A percentile compares a stretch with the other conserved stretches of the same genome.
These are phyloP conservation scores for Cyclargus thomasi DNA, from an alignment of 1,140 invertebrate genomes.

Conservation along the genomic window DNA sequence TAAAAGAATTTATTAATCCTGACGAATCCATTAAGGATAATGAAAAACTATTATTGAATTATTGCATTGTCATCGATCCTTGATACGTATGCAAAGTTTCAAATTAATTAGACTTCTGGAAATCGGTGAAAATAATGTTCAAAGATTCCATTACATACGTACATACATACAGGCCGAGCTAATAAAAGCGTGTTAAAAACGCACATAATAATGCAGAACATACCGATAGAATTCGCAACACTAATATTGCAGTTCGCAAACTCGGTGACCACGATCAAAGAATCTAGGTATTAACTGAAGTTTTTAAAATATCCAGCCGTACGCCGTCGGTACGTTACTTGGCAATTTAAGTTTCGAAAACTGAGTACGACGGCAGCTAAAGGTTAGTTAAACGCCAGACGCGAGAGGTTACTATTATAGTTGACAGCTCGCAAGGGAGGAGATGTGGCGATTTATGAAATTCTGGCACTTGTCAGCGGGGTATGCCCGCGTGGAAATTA, in stretches of 20 bases:
- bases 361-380: constrained; percentile 40
- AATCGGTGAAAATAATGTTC: no score
- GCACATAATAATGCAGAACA: not conserved
- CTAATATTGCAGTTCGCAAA: not conserved
- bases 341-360: constrained; percentile 59
- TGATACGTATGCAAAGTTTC: no score
- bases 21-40: no score
- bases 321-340: constrained; percentile 35
- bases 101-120: no score
- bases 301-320: constrained; percentile 24
- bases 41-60: no score
- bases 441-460: not conserved
- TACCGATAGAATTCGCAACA: not conserved
- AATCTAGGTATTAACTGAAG: constrained; percentile 25
- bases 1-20: no score
- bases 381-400: constrained; percentile 46
- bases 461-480: no score
- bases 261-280: constrained; percentile 3
- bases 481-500: no score
- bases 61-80: no score
- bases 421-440: not conserved
- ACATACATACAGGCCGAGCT: no score
- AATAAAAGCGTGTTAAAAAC: no score
- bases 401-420: constrained; percentile 32
- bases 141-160: no score